Base-by-base conservation (phyloP, 2,113 vertebrate genomes). In the Grammomys dolichurus region DNA sequence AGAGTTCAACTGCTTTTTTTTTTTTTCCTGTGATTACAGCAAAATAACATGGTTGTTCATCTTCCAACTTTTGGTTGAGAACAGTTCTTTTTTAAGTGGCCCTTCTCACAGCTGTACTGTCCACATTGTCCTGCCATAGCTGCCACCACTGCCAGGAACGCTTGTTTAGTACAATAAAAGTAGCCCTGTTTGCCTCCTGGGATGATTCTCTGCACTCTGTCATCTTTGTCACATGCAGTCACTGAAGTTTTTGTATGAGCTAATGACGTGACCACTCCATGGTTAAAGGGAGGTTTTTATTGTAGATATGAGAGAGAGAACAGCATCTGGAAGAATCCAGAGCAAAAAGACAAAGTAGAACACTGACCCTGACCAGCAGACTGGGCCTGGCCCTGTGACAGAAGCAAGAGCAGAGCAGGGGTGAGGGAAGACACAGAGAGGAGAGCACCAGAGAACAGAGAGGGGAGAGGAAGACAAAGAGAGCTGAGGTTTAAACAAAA, bases 31-130 rank as follows among this genome's bases (percentile, higher is more conserved):
- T 51, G 33, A 84, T 24, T 4, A 31, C 51, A 77, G 22, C 24
- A 65, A 73, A 56, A 19, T 28, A 14, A 16, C 82, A 65, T 48
- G 6, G 43, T 56, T 65, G 40, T 31, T 40, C 31, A 19, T 67
- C 31, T 92, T 82, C n/a, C 80, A 76, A 67, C 12, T 60, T 88
- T 84, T 58, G 48, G 22, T 95, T 82, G 31, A 81, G 81, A 76
- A 82, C 17, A 33, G 24, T 16, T 67, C 54, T 82, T 31, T 14
- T 77, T 48, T 31, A 36, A 54, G 48, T 56, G 48, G 17, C 48
- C 48, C 8, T 78, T 80, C 77, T 80, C 77, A 3, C 51, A 56
- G 46, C 48, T 54, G 51, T 19, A 2, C 46, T 78, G 77, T 51
- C 77, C 48, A 36, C 31, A 5, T 16, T 69, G 67, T 69, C 67